phyloP scores from a whole-genome alignment of 2,797 vertebrate species.

The Spizella passerina region DNA sequence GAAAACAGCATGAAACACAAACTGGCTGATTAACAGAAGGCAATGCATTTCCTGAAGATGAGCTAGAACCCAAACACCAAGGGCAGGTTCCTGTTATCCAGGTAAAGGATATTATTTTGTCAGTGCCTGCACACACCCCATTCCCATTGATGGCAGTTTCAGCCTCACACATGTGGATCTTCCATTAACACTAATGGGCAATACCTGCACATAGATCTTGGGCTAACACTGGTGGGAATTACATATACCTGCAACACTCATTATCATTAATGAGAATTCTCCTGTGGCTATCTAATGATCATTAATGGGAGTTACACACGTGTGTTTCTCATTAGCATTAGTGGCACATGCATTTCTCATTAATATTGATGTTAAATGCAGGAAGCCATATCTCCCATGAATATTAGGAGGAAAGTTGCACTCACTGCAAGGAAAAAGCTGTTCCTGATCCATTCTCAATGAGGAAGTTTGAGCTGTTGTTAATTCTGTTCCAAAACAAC shows the following conservation, averaged over 20 bases:
- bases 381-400: background rate
- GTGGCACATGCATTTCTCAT: background rate
- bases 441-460: background rate
- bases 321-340: slow-evolving; percentile 2
- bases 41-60: background rate
- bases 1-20: background rate
- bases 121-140: background rate
- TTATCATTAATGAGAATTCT: slow-evolving; percentile 50
- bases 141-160: background rate
- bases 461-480: background rate
- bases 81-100: background rate
- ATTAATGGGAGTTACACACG: slow-evolving; percentile 8
- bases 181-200: slow-evolving; percentile 15
- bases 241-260: background rate
- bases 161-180: background rate
- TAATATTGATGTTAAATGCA: background rate
- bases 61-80: background rate
- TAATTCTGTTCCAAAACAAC: background rate
- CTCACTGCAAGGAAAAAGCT: background rate
- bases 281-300: slow-evolving; percentile 26
- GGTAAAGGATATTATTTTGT: background rate
- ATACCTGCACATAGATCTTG: background rate
- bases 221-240: background rate
- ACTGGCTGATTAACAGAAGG: background rate
- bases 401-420: background rate